phyloP scores from a whole-genome alignment of 2,113 vertebrate genomes.

The Sciurus niger region DNA sequence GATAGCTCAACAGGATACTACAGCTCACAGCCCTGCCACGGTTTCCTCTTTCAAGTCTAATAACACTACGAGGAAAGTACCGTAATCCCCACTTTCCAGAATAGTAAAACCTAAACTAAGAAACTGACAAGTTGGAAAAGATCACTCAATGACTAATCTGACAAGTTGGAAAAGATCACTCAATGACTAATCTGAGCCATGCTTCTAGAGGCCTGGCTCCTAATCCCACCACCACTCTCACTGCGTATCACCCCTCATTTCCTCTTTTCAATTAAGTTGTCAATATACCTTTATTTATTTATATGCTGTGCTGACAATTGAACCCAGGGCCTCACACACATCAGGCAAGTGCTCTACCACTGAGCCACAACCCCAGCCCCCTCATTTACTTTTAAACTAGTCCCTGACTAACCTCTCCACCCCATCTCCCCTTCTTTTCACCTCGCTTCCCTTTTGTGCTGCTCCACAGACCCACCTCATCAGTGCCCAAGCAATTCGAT shows the following conservation, averaged over 20 bases:
- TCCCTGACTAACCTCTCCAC: background rate
- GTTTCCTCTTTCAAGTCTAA: background rate
- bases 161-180: background rate
- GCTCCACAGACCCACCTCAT: conserved; percentile 90
- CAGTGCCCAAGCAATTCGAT: conserved; percentile 92
- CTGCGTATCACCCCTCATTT: background rate
- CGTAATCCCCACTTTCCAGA: background rate
- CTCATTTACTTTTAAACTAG: background rate
- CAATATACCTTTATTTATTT: no score
- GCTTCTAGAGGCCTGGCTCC: background rate
- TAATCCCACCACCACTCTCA: background rate
- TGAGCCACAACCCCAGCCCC: no score
- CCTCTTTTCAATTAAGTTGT: background rate
- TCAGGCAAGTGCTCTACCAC: no score
- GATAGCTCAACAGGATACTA: background rate
- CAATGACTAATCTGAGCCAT: background rate
- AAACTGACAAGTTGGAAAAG: background rate
- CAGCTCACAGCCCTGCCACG: background rate
- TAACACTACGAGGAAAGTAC: background rate
- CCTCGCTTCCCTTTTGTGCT: background rate
- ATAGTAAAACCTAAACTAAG: background rate
- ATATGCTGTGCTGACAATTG: no score
- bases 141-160: background rate
- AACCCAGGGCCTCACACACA: no score
- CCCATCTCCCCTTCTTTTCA: background rate